phyloP scores from a whole-genome alignment of 2,113 vertebrate species.

The Microtus montanus region DNA sequence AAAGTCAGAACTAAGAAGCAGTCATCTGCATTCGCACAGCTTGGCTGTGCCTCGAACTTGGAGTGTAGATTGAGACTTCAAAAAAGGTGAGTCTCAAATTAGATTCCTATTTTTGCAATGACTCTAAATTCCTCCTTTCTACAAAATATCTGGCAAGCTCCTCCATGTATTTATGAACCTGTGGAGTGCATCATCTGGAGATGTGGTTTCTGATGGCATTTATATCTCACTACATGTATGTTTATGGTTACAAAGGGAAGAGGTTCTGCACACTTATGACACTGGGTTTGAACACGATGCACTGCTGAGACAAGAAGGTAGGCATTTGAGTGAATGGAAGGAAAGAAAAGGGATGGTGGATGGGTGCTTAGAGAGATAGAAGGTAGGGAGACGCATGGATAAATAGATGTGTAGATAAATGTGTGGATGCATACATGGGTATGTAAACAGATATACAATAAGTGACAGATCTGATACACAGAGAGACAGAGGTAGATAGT shows the following conservation, averaged over 20 bases:
- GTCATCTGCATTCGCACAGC: not conserved
- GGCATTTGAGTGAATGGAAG: not conserved
- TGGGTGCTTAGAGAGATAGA: not conserved
- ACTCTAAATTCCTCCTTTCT: constrained; percentile 34
- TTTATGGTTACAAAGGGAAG: constrained; percentile 67
- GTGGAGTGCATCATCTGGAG: constrained; percentile 68
- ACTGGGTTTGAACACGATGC: constrained; percentile 30
- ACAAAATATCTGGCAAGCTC: constrained; percentile 56
- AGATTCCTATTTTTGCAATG: constrained; percentile 34
- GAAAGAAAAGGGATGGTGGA: not conserved
- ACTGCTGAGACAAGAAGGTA: not conserved
- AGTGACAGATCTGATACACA: not conserved
- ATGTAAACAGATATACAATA: not conserved
- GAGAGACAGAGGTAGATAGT: not conserved
- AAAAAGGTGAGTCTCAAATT: constrained; percentile 41
- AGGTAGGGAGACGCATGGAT: not conserved
- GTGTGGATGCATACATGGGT: not conserved
- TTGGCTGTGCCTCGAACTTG: not conserved
- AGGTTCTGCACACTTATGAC: not conserved
- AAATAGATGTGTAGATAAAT: not conserved
- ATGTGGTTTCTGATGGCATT: constrained; percentile 68
- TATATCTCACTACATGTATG: constrained; percentile 68
- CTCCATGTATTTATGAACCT: constrained; percentile 69
- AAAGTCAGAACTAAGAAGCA: not conserved
- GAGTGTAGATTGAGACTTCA: not conserved